Evolutionary conservation across 2,888 invertebrate species (phyloP).

Genomic region (Mantis religiosa): DNA sequence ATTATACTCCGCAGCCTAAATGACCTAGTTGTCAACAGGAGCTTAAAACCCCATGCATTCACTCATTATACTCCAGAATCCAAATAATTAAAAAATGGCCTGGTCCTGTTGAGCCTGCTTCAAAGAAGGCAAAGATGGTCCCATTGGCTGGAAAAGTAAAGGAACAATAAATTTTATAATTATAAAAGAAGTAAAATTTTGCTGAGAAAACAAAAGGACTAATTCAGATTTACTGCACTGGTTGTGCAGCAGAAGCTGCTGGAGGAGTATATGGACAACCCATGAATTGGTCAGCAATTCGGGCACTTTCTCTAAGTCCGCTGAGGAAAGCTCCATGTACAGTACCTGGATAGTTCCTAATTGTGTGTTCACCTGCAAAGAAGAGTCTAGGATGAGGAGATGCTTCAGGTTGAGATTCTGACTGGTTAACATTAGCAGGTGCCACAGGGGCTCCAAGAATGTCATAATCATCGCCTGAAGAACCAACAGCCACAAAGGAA

Average conservation of each 20-base stretch:
- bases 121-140: too few relatives aligned
- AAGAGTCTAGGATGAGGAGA: constrained; percentile 32
- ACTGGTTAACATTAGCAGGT: constrained; percentile 46
- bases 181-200: not conserved
- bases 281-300: constrained; percentile 86
- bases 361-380: constrained; percentile 92
- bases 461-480: constrained; percentile 95
- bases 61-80: too few relatives aligned
- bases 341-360: constrained; percentile 96
- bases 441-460: constrained; percentile 88
- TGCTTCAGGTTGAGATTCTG: too few relatives aligned
- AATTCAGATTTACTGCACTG: not conserved
- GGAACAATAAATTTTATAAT: too few relatives aligned
- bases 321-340: constrained; percentile 97
- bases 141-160: too few relatives aligned
- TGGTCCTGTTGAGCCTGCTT: too few relatives aligned
- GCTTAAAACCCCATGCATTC: too few relatives aligned
- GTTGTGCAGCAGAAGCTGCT: constrained; percentile 29
- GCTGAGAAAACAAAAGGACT: not conserved
- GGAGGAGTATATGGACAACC: constrained; percentile 62
- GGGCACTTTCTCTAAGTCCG: constrained; percentile 91
- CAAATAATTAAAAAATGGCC: too few relatives aligned
- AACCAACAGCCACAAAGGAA: constrained; percentile 94
- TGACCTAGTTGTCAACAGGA: too few relatives aligned
- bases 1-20: too few relatives aligned